Evolutionary conservation across 2,888 invertebrate species (phyloP).

Genomic region (Meteorus colon): DNA sequence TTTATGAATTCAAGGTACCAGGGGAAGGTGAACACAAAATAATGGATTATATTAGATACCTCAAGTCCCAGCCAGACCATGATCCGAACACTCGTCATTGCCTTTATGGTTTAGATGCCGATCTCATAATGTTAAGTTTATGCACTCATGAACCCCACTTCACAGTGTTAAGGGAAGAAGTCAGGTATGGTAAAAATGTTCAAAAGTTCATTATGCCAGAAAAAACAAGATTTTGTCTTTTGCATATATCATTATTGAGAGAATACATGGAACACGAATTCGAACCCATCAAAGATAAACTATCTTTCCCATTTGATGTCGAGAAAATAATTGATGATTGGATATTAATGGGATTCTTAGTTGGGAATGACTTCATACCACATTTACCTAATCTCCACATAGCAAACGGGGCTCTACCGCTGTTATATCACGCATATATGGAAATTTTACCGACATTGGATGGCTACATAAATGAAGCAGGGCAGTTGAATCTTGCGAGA

Average conservation of each 20-base stretch:
- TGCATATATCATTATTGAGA: conserved; percentile 92
- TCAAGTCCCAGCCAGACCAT: conserved; percentile 88
- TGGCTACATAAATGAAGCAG: conserved; percentile 96
- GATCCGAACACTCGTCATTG: conserved; percentile 96
- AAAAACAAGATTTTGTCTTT: conserved; percentile 92
- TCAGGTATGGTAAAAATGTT: conserved; percentile 81
- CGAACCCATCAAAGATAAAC: conserved; percentile 78
- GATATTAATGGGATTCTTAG: conserved; percentile 97
- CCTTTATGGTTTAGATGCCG: conserved; percentile 97
- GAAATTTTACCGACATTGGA: conserved; percentile 88
- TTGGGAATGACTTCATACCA: conserved; percentile 99
- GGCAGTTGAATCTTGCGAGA: conserved; percentile 85
- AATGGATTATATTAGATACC: conserved; percentile 97
- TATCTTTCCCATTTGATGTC: conserved; percentile 87
- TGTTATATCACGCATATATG: conserved; percentile 92
- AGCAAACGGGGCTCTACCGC: conserved; percentile 88
- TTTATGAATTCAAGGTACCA: conserved; percentile 79
- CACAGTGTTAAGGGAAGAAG: conserved; percentile 94
- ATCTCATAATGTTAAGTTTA: conserved; percentile 96
- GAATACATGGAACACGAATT: conserved; percentile 97
- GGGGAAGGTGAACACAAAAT: conserved; percentile 99
- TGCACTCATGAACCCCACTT: conserved; percentile 98
- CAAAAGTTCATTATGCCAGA: conserved; percentile 83
- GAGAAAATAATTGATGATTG: conserved; percentile 98
- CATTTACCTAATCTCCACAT: conserved; percentile 97